These are phyloP conservation scores for Hexactinellida sp. DNA, from an alignment of 37 sponge, comb jelly and placozoan genomes.

Conservation along the genomic window DNA sequence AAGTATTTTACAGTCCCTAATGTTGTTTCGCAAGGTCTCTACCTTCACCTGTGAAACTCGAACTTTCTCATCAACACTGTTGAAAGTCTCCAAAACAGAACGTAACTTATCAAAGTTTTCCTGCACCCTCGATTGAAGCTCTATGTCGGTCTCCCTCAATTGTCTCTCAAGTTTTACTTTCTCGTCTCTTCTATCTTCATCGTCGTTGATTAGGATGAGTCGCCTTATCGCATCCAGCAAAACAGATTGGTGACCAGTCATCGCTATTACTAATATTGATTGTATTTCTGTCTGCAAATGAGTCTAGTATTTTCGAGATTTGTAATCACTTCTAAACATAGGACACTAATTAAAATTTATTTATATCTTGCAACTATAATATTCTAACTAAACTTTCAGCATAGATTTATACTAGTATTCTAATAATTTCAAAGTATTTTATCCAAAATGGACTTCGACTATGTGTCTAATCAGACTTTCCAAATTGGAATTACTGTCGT, in stretches of 20 bases:
- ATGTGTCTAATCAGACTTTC: too few species aligned
- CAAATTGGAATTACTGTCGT: too few species aligned
- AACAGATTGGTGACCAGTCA: background rate
- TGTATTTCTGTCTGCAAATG: too few species aligned
- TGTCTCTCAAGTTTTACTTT: background rate
- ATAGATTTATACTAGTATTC: too few species aligned
- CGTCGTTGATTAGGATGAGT: conserved; percentile 8
- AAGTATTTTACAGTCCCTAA: conserved; percentile 45
- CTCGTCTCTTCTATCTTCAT: background rate
- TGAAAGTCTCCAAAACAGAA: conserved; percentile 4
- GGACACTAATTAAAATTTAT: too few species aligned
- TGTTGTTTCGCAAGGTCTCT: conserved; percentile 29
- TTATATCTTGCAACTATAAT: too few species aligned
- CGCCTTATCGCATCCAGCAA: background rate
- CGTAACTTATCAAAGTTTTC: conserved; percentile 6
- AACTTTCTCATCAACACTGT: conserved; percentile 9
- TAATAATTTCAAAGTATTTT: too few species aligned
- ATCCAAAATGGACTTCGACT: too few species aligned
- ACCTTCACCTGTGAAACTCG: conserved; percentile 41
- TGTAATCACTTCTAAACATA: too few species aligned
- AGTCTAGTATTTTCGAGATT: too few species aligned
- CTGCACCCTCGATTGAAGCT: background rate
- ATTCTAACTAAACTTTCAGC: too few species aligned
- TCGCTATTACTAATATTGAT: too few species aligned
- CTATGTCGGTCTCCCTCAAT: background rate